Conservation (phyloP, 2,888 invertebrate species). For the Cephus rjabovi region DNA sequence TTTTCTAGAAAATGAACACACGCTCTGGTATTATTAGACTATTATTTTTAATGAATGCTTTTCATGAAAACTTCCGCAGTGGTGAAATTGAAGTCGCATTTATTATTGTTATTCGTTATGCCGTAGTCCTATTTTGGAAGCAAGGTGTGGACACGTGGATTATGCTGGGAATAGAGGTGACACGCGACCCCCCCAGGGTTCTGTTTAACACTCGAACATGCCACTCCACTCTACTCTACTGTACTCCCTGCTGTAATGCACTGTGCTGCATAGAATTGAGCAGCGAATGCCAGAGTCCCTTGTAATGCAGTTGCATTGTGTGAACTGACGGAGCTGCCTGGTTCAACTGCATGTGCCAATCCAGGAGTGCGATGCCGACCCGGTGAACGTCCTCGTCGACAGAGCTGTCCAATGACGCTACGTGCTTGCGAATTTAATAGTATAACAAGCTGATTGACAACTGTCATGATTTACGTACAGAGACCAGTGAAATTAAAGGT, state of each 20-base stretch:
- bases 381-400: slow-evolving; percentile 11
- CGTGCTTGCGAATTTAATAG: slow-evolving; percentile 18
- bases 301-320: slow-evolving; percentile 24
- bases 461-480: neutral
- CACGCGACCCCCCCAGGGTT: slow-evolving; percentile 19
- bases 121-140: neutral
- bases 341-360: neutral
- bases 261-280: slow-evolving; percentile 22
- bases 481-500: neutral
- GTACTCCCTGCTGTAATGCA: slow-evolving; percentile 21
- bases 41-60: neutral
- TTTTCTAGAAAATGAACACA: neutral
- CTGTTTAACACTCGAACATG: slow-evolving; percentile 26
- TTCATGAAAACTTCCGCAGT: neutral
- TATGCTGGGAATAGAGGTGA: slow-evolving; percentile 18
- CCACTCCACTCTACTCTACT: slow-evolving; percentile 23
- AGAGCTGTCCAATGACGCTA: slow-evolving; percentile 13
- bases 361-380: slow-evolving; percentile 9
- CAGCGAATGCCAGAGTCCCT: slow-evolving; percentile 16
- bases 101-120: neutral
- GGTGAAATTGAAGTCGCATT: neutral
- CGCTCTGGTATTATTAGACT: neutral
- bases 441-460: neutral
- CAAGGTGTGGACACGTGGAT: neutral
- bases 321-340: neutral